These are phyloP conservation scores for Tridacna crocea DNA, from an alignment of 2,888 invertebrate genomes.

Conservation along the genomic window DNA sequence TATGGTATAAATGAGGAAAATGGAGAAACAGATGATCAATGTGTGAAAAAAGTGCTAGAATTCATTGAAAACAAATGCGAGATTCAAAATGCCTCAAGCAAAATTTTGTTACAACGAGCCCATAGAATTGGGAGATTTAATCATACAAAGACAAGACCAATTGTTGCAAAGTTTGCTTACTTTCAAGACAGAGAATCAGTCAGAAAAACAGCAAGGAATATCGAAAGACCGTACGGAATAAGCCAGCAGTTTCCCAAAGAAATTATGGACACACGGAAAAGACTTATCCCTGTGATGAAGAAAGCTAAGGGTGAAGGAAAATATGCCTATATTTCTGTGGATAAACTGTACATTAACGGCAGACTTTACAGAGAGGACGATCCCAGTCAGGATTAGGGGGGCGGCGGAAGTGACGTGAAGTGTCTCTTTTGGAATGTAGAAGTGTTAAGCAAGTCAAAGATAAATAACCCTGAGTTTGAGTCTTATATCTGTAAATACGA, in stretches of 20 bases:
- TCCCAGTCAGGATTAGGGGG: too few relatives aligned
- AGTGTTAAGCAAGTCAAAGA: too few relatives aligned
- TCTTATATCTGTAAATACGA: too few relatives aligned
- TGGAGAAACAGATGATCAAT: neutral
- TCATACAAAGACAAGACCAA: too few relatives aligned
- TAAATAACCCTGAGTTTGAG: too few relatives aligned
- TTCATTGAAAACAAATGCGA: neutral
- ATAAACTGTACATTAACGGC: neutral
- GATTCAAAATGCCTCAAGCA: too few relatives aligned
- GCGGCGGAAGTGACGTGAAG: too few relatives aligned
- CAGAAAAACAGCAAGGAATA: neutral
- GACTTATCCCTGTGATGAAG: neutral
- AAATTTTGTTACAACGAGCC: neutral
- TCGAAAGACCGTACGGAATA: neutral
- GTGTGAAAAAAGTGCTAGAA: neutral
- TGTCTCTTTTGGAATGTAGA: too few relatives aligned
- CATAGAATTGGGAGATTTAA: neutral
- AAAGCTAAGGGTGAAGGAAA: neutral
- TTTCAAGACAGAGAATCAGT: neutral
- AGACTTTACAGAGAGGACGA: neutral
- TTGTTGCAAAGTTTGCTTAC: neutral
- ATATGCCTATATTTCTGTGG: neutral
- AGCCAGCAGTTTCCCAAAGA: neutral
- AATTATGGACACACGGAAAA: neutral
- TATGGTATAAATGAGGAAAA: neutral